phyloP scores from a whole-genome alignment of 2,888 invertebrate genomes.

The Zeuzera pyrina region DNA sequence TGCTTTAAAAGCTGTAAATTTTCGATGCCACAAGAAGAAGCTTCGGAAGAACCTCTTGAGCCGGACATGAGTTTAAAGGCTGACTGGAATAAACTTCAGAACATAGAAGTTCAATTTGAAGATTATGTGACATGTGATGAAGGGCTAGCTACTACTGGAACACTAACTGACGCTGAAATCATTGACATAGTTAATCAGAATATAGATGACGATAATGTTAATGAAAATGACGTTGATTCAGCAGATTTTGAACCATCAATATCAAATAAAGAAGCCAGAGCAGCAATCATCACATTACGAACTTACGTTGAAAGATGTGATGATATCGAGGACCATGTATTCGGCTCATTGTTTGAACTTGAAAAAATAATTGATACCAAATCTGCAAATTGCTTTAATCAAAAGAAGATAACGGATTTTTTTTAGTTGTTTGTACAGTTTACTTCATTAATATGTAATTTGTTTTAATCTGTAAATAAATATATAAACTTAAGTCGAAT shows the following conservation, averaged over 20 bases:
- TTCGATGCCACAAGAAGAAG: neutral
- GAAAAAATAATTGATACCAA: neutral
- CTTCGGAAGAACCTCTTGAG: neutral
- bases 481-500: no score
- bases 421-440: no score
- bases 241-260: neutral
- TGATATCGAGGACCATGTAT: slow-evolving; percentile 2
- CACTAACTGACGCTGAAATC: neutral
- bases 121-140: neutral
- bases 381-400: no score
- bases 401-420: no score
- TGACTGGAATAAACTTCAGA: neutral
- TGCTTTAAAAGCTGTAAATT: neutral
- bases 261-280: neutral
- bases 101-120: neutral
- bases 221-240: neutral
- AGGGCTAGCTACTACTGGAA: neutral
- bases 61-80: no score
- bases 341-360: neutral
- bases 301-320: neutral
- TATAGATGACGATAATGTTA: neutral
- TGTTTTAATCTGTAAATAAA: no score
- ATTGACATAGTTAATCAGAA: neutral
- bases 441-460: no score
- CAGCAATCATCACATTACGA: neutral